phyloP scores from a whole-genome alignment of 2,888 invertebrate genomes.

The Ichneumon xanthorius region DNA sequence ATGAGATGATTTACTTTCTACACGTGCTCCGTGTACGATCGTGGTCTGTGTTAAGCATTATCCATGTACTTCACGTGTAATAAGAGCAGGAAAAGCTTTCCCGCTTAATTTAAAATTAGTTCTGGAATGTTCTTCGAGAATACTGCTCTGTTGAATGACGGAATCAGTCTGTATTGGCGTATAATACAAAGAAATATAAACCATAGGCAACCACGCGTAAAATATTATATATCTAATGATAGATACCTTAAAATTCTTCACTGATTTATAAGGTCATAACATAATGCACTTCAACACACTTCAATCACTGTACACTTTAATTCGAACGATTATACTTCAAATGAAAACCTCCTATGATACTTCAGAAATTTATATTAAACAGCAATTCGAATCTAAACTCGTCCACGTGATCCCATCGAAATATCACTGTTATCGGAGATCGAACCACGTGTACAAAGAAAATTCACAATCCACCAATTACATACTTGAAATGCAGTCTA shows the following conservation, averaged over 20 bases:
- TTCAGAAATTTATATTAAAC: neutral
- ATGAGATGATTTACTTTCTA: neutral
- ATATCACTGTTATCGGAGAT: neutral
- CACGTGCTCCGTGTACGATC: neutral
- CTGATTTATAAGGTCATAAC: neutral
- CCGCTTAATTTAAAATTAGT: neutral
- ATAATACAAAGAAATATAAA: neutral
- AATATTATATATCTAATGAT: neutral
- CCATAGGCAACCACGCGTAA: neutral
- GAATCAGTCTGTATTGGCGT: neutral
- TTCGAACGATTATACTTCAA: neutral
- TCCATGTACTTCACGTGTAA: neutral
- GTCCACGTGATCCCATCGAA: neutral
- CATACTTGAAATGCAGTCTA: conserved; percentile 16
- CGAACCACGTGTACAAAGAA: neutral
- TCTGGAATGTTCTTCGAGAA: neutral
- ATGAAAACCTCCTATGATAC: neutral
- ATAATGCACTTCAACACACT: conserved; percentile 4
- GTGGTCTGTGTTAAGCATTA: neutral
- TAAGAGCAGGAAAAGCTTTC: neutral
- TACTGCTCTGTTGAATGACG: neutral
- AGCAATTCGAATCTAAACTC: neutral
- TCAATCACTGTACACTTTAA: neutral
- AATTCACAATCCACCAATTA: conserved; percentile 14
- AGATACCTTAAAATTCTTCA: neutral